phyloP scores from a whole-genome alignment of 2,113 vertebrate species.

The Pteronura brasiliensis region DNA sequence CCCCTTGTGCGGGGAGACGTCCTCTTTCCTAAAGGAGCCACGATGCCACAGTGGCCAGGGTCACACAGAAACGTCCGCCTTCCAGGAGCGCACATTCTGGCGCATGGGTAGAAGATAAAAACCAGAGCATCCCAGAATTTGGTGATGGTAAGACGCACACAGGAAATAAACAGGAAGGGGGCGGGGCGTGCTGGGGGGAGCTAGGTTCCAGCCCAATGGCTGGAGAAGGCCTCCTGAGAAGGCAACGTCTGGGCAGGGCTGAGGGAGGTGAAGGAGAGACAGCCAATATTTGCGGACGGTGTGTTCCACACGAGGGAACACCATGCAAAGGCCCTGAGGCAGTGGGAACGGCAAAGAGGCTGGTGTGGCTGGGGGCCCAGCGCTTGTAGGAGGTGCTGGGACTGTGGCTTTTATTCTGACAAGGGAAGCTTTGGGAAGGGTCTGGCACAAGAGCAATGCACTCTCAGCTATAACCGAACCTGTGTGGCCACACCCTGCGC shows the following conservation, averaged over 20 bases:
- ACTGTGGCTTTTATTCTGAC: not conserved
- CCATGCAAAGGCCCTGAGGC: not conserved
- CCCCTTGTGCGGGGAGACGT: not conserved
- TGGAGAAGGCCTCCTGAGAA: not conserved
- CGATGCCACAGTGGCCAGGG: fast-evolving
- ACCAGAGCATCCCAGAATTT: not conserved
- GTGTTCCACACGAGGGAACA: not conserved
- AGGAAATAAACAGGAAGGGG: not conserved
- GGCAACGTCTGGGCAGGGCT: too few relatives aligned
- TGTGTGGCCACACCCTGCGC: not conserved
- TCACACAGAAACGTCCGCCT: not conserved
- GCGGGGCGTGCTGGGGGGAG: not conserved
- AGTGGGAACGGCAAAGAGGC: not conserved
- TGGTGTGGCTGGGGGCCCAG: fast-evolving
- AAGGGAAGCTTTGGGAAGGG: not conserved
- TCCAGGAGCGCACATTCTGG: not conserved
- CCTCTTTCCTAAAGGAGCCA: not conserved
- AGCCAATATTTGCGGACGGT: fast-evolving
- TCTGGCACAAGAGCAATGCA: not conserved
- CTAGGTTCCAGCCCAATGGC: not conserved
- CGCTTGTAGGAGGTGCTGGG: not conserved
- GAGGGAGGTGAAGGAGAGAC: not conserved
- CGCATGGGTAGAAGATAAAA: not conserved
- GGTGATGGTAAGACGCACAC: too few relatives aligned
- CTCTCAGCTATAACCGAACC: not conserved